Base-by-base conservation (phyloP, 2,888 invertebrate genomes). In the Cancer borealis region DNA sequence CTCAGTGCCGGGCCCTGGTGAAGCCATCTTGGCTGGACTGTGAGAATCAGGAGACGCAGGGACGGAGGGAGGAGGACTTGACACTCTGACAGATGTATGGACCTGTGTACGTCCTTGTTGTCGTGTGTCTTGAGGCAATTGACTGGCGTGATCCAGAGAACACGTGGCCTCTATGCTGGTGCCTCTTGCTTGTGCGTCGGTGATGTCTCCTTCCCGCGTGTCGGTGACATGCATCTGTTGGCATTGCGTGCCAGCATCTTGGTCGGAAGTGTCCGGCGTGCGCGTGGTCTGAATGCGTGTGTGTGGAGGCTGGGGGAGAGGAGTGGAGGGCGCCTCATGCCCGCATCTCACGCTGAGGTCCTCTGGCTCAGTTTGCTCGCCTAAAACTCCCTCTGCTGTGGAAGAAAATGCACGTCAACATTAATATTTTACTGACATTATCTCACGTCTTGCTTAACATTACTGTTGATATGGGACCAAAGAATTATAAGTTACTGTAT, bases 281-380 rank as follows among this genome's bases (percentile, higher is more conserved):
- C 12, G 8, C 8, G 73, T 39, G 91, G 4, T 26, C n/a, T 79
- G 91, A 2, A 26, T 17, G 91, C n/a, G 91, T 45, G 73, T 87
- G 49, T 87, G 54, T 10, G 10, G 45, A 3, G 45, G 21, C 79
- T 73, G 47, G 26, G 45, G 60, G n/a, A 47, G 90, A 4, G 47
- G 47, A 21, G 45, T 47, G 14, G 66, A 4, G n/a, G 73, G 79
- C 14, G 54, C 66, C 46, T 79, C 93, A 3, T n/a, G 14, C 26
- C 30, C 90, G 54, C 92, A 94, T 46, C 89, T 94, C 30, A 94
- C 21, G 73, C 94, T 94, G 39, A 94, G 94, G 45, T 94, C 94
- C 60, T 94, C 91, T 1, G 94, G 94, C 46, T 94, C 94, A 8
- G 89, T 94, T 90, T 94, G 94, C 45, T 91, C 93, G 45, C 3